A percentile compares a stretch with the other conserved stretches of the same genome.
These are phyloP conservation scores for Poeciliopsis turrubarensis DNA, from an alignment of 2,113 vertebrate genomes.

Conservation along the genomic window DNA sequence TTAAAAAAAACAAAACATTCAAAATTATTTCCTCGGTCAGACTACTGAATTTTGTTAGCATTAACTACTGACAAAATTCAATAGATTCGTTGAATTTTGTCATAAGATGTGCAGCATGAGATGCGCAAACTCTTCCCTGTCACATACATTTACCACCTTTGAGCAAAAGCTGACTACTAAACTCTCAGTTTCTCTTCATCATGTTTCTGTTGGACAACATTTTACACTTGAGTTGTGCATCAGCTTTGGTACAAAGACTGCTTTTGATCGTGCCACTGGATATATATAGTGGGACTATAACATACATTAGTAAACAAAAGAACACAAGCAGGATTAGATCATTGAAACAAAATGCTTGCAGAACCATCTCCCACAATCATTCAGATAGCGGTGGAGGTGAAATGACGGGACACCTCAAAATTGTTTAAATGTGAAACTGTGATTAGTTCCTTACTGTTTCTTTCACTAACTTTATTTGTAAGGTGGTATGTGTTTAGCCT, in stretches of 20 bases:
- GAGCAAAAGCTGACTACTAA: slow-evolving; percentile 19
- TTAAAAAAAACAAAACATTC: slow-evolving; percentile 6
- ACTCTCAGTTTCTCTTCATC: background rate
- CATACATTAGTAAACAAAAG: slow-evolving; percentile 1
- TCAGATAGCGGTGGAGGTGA: background rate
- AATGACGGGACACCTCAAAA: background rate
- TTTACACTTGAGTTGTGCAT: slow-evolving; percentile 6
- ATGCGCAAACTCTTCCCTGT: slow-evolving; percentile 10
- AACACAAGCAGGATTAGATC: background rate
- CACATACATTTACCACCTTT: slow-evolving; percentile 13
- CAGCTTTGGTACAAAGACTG: background rate
- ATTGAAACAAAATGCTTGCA: background rate
- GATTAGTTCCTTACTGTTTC: background rate
- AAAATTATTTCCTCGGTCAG: background rate
- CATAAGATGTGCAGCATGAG: too few species aligned
- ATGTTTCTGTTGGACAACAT: background rate
- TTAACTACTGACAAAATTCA: too few species aligned
- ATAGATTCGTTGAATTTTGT: too few species aligned
- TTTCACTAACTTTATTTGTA: background rate
- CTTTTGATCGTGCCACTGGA: slow-evolving; percentile 17
- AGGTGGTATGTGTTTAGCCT: background rate
- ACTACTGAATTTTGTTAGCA: too few species aligned
- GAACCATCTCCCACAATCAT: background rate
- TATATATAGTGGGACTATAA: background rate
- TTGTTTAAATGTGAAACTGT: background rate